Evolutionary conservation across 2,888 invertebrate genomes (phyloP), one percentile per base, ranked within the genome.

Genomic region (Mythimna impura): DNA sequence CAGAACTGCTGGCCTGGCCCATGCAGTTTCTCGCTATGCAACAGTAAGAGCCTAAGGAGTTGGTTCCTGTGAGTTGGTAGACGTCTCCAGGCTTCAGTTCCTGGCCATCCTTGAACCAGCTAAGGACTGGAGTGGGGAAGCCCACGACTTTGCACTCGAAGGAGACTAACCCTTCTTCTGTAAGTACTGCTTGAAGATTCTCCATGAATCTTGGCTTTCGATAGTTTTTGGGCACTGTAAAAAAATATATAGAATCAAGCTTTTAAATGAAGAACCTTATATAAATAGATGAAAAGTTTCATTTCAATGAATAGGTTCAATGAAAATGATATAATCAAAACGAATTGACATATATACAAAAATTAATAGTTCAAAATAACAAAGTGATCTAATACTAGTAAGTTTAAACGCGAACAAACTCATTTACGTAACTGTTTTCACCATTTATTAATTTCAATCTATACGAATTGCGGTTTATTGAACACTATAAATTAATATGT

Each of bases 91-190:
- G 99, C 90, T 98, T 98, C 58, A 99, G 94, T 91, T 99, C 99
- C 90, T 98, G 98, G 0, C 98, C 98, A 91, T 99, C 99, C 94
- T 99, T 99, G 93, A 98, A 99, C 99, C 99, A 99, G 89, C 98
- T 97, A 0, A 99, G 95, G 66, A 98, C 95, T 0, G 99, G 99
- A 0, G 99, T 99, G 0, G 99, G 99, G 85, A 98, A 99, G 0
- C 99, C 99, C 3, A 99, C 98, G 0, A 99, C 99, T 93, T 99
- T 99, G 91, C 99, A 99, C 90, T 99, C 99, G 90, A 99, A 99
- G 0, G 99, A 99, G 1, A 99, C 99, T 50, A 99, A 94, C 0
- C 99, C 99, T 94, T 99, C 99, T 90, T 99, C 99, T 0, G 99
- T 99, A 61, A 99, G 96, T 60, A 99, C 97, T 12, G 99, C 99